Conservation (phyloP, 2,888 invertebrate species). For the Yponomeuta cagnagella region DNA sequence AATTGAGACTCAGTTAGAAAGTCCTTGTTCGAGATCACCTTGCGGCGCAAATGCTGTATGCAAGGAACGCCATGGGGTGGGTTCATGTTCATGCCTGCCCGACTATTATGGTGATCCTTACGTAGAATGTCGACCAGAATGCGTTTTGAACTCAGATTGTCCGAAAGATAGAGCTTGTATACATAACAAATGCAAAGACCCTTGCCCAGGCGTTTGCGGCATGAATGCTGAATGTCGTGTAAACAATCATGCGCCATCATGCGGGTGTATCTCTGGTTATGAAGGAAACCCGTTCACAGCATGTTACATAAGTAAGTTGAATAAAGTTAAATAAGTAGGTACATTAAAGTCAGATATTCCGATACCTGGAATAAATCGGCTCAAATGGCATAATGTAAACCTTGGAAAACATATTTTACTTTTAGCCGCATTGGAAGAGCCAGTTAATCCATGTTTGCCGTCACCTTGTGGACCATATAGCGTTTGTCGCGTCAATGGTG, state of each 20-base stretch:
- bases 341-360: neutral
- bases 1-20: slow-evolving; percentile 67
- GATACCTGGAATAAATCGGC: too few species aligned
- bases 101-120: slow-evolving; percentile 93
- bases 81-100: slow-evolving; percentile 87
- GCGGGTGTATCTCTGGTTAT: slow-evolving; percentile 82
- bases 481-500: slow-evolving; percentile 82
- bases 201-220: slow-evolving; percentile 89
- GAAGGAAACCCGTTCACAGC: slow-evolving; percentile 87
- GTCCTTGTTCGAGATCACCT: slow-evolving; percentile 88
- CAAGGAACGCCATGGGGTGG: slow-evolving; percentile 86
- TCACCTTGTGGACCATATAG: slow-evolving; percentile 89
- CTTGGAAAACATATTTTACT: slow-evolving; percentile 20
- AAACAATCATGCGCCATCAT: slow-evolving; percentile 87
- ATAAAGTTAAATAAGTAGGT: neutral
- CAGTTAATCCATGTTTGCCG: slow-evolving; percentile 74
- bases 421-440: slow-evolving; percentile 54
- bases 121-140: slow-evolving; percentile 90
- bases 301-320: slow-evolving; percentile 76
- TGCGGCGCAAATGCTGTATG: slow-evolving; percentile 92
- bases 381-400: neutral
- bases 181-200: slow-evolving; percentile 89
- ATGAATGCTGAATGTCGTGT: slow-evolving; percentile 89
- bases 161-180: slow-evolving; percentile 84
- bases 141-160: slow-evolving; percentile 91